Percentiles rank a stretch among this genome's conserved stretches.
phyloP scores from a whole-genome alignment of 2,797 vertebrate genomes.

The Sebastes minor region DNA sequence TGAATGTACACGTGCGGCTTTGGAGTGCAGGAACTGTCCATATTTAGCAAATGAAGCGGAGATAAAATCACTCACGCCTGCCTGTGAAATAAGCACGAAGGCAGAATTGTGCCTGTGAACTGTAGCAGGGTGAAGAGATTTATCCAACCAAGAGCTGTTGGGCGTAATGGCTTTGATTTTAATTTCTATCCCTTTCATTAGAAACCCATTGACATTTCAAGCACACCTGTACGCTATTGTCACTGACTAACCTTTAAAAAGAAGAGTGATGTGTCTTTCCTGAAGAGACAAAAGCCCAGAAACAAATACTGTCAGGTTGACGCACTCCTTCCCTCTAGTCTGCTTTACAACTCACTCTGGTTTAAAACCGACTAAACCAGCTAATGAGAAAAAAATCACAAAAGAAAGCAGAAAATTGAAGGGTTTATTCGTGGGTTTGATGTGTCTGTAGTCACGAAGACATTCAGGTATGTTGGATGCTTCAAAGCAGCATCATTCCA shows the following conservation, averaged over 20 bases:
- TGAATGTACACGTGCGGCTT: constrained; percentile 20
- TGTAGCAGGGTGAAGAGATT: constrained; percentile 18
- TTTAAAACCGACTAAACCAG: background rate
- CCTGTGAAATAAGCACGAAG: constrained; percentile 35
- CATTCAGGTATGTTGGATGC: background rate
- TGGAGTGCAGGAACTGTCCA: constrained; percentile 30
- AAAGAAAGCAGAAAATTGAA: background rate
- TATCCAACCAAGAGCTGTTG: constrained; percentile 27
- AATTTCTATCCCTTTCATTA: constrained; percentile 65
- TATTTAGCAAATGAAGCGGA: constrained; percentile 53
- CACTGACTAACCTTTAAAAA: constrained; percentile 60
- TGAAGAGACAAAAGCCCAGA: constrained; percentile 33
- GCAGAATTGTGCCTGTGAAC: constrained; percentile 21
- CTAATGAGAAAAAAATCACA: background rate
- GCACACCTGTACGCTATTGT: constrained; percentile 46
- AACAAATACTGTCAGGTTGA: background rate
- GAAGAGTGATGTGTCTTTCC: constrained; percentile 43
- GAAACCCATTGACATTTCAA: constrained; percentile 72
- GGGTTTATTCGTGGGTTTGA: background rate
- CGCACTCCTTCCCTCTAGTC: background rate
- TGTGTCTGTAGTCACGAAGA: background rate
- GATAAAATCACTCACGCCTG: constrained; percentile 43
- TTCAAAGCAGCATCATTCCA: constrained; percentile 5
- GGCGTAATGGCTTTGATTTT: constrained; percentile 60
- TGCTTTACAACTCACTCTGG: background rate